Evolutionary conservation across 2,797 vertebrate genomes (phyloP).

Genomic region (Hydrolagus colliei): DNA sequence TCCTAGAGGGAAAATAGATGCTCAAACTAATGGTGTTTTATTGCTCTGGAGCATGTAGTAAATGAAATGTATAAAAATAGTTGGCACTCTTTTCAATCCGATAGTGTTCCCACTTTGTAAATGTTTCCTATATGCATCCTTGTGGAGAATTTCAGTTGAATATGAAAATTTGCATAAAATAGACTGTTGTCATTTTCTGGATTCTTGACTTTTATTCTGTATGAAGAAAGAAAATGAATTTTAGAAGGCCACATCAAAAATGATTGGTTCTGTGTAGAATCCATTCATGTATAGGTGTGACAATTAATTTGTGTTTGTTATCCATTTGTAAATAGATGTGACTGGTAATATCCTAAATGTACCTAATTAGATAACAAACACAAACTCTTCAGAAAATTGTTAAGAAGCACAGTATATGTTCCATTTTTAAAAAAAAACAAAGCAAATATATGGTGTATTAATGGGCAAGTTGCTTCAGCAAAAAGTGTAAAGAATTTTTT

Average conservation of each 20-base stretch:
- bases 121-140: neutral
- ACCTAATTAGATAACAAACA: neutral
- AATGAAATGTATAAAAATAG: constrained; percentile 16
- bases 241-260: neutral
- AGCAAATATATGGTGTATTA: neutral
- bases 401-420: neutral
- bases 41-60: neutral
- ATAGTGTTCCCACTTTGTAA: neutral
- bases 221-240: neutral
- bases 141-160: neutral
- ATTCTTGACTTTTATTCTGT: neutral
- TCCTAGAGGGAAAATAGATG: neutral
- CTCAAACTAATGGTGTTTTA: constrained; percentile 1
- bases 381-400: neutral
- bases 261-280: neutral
- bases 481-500: constrained; percentile 17
- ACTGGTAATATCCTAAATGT: too few relatives aligned
- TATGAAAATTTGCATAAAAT: neutral
- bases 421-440: constrained; percentile 1
- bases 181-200: neutral
- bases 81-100: neutral
- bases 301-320: neutral
- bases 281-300: neutral
- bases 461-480: neutral
- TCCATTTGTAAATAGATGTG: neutral